Percentiles rank a stretch among this genome's conserved stretches.
Conservation (phyloP, 1,140 invertebrate species). For the Zaprionus lachaisei region DNA sequence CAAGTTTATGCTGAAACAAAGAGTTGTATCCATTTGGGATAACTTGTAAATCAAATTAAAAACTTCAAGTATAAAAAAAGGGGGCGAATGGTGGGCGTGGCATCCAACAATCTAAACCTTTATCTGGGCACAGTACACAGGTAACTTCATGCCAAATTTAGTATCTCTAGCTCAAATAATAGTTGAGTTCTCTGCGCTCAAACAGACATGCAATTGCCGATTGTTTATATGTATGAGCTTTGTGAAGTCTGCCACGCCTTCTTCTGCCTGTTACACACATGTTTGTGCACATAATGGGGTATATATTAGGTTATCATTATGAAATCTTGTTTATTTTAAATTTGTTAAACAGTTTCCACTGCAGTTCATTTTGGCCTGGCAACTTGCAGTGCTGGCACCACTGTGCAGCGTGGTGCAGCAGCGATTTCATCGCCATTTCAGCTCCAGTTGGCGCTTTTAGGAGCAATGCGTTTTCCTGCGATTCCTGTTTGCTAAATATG, state of each 20-base stretch:
- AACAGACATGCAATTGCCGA: background rate
- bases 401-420: conserved; percentile 33
- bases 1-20: background rate
- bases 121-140: background rate
- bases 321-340: no score
- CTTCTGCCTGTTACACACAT: no score
- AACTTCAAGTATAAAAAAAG: no score
- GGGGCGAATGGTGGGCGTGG: background rate
- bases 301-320: no score
- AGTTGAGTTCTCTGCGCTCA: background rate
- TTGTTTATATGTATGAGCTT: no score
- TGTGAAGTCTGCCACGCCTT: no score
- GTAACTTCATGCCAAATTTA: background rate
- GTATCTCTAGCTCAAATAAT: background rate
- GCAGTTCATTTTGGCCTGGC: background rate
- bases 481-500: conserved; percentile 84
- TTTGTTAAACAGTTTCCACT: no score
- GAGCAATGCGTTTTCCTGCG: conserved; percentile 14
- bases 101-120: background rate
- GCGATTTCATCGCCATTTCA: conserved; percentile 84
- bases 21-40: no score
- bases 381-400: conserved; percentile 6
- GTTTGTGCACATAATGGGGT: no score
- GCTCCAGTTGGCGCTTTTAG: conserved; percentile 61
- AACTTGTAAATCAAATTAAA: no score